phyloP scores from a whole-genome alignment of 2,113 vertebrate genomes.

The Trinectes maculatus region DNA sequence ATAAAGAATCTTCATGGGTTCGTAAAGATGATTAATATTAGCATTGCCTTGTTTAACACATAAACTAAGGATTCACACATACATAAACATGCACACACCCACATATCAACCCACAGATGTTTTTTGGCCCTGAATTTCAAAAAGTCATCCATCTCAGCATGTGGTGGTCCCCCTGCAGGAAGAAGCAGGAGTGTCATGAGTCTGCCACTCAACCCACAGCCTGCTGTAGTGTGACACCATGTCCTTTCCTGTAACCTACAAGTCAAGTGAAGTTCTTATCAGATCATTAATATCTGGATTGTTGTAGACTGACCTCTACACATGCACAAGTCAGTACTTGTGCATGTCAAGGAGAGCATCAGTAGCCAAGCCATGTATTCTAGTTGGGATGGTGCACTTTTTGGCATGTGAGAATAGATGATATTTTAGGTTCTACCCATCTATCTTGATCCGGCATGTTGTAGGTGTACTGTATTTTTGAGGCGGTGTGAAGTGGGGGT shows the following conservation, averaged over 20 bases:
- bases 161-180: conserved; percentile 38
- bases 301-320: background rate
- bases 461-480: conserved; percentile 51
- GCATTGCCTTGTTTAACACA: background rate
- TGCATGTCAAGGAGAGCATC: conserved; percentile 12
- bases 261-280: background rate
- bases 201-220: conserved; percentile 58
- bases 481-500: conserved; percentile 49
- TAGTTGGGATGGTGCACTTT: conserved; percentile 27
- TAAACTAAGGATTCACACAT: conserved; percentile 9
- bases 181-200: conserved; percentile 39
- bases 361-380: conserved; percentile 21
- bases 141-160: conserved; percentile 41
- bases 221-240: conserved; percentile 58
- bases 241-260: conserved; percentile 13
- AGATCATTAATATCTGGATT: background rate
- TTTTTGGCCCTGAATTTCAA: conserved; percentile 33
- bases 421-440: conserved; percentile 62
- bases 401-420: conserved; percentile 47
- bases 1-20: background rate
- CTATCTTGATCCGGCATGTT: conserved; percentile 40
- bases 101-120: conserved; percentile 36
- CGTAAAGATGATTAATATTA: conserved; percentile 1
- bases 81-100: background rate
- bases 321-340: no score